phyloP scores from a whole-genome alignment of 1,140 invertebrate genomes.

The Oppia nitens region DNA sequence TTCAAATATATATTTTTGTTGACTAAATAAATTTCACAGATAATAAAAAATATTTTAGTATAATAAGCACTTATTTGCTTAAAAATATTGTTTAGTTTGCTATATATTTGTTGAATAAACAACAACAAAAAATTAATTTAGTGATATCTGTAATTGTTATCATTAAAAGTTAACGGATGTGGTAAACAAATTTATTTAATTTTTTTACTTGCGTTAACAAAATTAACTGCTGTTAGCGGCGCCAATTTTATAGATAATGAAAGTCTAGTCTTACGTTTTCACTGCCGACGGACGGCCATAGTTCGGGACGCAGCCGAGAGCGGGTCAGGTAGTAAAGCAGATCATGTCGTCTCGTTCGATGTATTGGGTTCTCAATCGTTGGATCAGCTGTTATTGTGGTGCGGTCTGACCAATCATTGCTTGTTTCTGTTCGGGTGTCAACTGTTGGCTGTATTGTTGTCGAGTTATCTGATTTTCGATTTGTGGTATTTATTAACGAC shows the following conservation, averaged over 20 bases:
- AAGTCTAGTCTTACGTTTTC: slow-evolving; percentile 12
- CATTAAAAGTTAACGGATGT: too few relatives aligned
- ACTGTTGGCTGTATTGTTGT: background rate
- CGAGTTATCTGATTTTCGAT: background rate
- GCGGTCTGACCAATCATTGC: background rate
- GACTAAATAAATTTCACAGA: too few relatives aligned
- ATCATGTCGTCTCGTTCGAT: slow-evolving; percentile 18
- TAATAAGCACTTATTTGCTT: too few relatives aligned
- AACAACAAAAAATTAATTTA: too few relatives aligned
- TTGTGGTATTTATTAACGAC: background rate
- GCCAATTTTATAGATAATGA: slow-evolving; percentile 19
- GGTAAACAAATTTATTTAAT: too few relatives aligned
- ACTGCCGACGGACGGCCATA: background rate
- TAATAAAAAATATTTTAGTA: too few relatives aligned
- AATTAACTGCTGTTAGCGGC: too few relatives aligned
- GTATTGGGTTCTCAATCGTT: slow-evolving; percentile 7
- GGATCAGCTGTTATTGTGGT: background rate
- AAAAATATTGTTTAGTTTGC: too few relatives aligned
- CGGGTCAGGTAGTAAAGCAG: slow-evolving; percentile 21
- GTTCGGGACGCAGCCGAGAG: slow-evolving; percentile 18
- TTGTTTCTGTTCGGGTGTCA: background rate
- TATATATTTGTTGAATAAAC: too few relatives aligned
- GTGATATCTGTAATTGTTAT: too few relatives aligned
- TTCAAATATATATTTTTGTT: too few relatives aligned
- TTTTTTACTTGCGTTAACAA: too few relatives aligned